Percentiles rank a stretch among this genome's conserved stretches.
phyloP scores from a whole-genome alignment of 2,888 invertebrate genomes.

The Acronicta aceris region DNA sequence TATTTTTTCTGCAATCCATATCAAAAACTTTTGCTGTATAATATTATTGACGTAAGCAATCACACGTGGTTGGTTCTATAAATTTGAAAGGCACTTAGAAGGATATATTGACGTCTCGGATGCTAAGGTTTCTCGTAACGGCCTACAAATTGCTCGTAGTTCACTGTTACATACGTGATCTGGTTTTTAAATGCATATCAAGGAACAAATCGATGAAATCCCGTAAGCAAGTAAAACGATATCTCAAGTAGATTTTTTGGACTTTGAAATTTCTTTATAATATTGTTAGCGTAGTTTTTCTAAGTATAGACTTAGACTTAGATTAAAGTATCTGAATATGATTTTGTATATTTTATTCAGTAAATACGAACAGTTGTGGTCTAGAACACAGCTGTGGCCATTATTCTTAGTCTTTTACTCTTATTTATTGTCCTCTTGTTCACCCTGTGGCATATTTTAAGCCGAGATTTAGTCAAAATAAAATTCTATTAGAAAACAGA shows the following conservation, averaged over 20 bases:
- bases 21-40: neutral
- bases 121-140: constrained; percentile 67
- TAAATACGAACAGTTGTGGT: too few relatives aligned
- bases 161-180: constrained; percentile 75
- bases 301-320: too few relatives aligned
- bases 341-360: too few relatives aligned
- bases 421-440: too few relatives aligned
- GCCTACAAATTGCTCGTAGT: constrained; percentile 76
- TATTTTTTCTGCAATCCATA: neutral
- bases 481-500: too few relatives aligned
- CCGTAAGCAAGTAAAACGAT: constrained; percentile 16
- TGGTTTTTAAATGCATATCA: constrained; percentile 62
- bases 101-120: constrained; percentile 70
- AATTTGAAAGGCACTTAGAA: constrained; percentile 61
- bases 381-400: too few relatives aligned
- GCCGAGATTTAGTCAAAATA: too few relatives aligned
- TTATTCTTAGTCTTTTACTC: too few relatives aligned
- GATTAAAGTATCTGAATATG: too few relatives aligned
- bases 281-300: too few relatives aligned
- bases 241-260: constrained; percentile 19
- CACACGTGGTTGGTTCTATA: constrained; percentile 45
- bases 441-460: too few relatives aligned
- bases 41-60: constrained; percentile 44
- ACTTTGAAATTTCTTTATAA: neutral
- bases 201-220: constrained; percentile 38